Percentiles rank a stretch among this genome's conserved stretches.
Evolutionary conservation across 30 jellyfish, hydroid and myxozoan genomes (phyloP).

Genomic region (Sanderia malayensis): DNA sequence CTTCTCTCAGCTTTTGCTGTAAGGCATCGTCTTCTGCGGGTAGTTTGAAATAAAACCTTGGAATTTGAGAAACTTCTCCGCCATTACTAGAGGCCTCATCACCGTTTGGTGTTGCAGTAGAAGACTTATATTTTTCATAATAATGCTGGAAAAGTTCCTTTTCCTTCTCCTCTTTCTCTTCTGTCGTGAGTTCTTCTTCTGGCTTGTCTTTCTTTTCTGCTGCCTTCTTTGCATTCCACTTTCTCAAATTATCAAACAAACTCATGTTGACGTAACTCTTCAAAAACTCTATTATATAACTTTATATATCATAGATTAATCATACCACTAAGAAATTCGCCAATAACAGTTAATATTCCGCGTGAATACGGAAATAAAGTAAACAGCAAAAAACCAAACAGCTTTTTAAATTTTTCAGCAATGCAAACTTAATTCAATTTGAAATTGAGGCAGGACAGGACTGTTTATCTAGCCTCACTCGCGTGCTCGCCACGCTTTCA

Average conservation of each 20-base stretch:
- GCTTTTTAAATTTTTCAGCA: no score
- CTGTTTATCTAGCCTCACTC: no score
- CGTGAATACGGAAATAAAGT: no score
- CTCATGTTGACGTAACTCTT: no score
- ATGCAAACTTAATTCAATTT: no score
- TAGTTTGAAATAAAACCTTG: conserved; percentile 81
- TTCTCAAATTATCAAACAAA: conserved; percentile 58
- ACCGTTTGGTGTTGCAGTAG: conserved; percentile 4
- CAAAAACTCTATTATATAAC: no score
- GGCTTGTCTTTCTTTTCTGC: conserved; percentile 6
- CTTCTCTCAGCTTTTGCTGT: conserved; percentile 95
- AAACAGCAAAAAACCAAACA: no score
- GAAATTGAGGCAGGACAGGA: no score
- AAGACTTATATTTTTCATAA: conserved; percentile 62
- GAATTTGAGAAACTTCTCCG: conserved; percentile 37
- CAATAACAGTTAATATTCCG: no score
- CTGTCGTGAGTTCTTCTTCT: conserved; percentile 2
- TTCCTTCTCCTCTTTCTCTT: conserved; percentile 58
- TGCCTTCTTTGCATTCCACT: conserved; percentile 43
- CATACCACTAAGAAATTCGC: no score
- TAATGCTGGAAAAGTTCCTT: conserved; percentile 56
- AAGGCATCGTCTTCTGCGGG: conserved; percentile 96
- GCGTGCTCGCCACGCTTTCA: no score
- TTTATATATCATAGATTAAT: no score
- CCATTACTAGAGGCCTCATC: not conserved